A percentile compares a stretch with the other conserved stretches of the same genome.
Conservation (phyloP, 2,113 vertebrate species). For the Antidorcas marsupialis region DNA sequence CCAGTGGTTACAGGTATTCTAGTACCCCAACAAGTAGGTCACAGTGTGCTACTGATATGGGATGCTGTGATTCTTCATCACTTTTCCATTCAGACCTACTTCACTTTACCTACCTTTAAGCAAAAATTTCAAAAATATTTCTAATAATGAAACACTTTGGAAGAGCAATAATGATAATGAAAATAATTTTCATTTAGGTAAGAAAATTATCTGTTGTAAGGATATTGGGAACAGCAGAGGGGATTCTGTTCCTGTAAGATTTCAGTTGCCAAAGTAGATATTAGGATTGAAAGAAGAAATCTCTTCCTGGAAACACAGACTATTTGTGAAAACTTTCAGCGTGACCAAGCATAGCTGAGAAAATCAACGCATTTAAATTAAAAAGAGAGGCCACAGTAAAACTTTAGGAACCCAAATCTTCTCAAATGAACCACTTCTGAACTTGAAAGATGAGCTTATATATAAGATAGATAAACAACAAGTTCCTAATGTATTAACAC, state of each 20-base stretch:
- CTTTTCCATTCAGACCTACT: neutral
- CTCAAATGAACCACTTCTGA: neutral
- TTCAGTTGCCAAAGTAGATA: neutral
- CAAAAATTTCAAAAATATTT: neutral
- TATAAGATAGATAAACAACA: neutral
- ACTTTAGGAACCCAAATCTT: neutral
- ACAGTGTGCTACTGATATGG: neutral
- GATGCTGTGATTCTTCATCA: neutral
- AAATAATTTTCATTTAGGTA: neutral
- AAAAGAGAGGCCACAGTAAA: neutral
- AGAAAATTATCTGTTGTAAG: neutral
- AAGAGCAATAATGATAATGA: neutral
- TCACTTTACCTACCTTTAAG: neutral
- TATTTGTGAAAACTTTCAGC: neutral
- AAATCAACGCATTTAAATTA: neutral
- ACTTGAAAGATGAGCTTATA: neutral
- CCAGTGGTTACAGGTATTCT: neutral
- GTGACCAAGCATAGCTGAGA: neutral
- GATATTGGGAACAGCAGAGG: neutral
- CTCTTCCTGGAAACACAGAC: neutral
- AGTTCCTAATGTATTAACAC: neutral
- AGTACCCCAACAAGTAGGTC: neutral
- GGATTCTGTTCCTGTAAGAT: neutral
- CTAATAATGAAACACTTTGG: neutral
- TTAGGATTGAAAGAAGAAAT: neutral